phyloP scores from a whole-genome alignment of 2,113 vertebrate species.

The Sinocyclocheilus anophthalmus region DNA sequence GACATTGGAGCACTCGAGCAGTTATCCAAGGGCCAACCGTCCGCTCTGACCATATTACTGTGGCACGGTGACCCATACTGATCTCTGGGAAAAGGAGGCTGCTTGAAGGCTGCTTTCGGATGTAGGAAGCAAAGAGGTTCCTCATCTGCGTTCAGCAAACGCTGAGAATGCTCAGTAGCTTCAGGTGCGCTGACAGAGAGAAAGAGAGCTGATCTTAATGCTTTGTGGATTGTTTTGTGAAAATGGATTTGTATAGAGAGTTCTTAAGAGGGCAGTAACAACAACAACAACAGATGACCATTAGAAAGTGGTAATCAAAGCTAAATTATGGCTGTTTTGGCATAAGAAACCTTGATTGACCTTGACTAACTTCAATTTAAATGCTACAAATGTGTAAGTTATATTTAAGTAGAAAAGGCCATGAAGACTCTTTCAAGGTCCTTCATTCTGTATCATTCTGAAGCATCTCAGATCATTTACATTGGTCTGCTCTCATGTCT shows the following conservation, averaged over 20 bases:
- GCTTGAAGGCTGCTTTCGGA: constrained; percentile 18
- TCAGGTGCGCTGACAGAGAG: constrained; percentile 57
- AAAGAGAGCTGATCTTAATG: constrained; percentile 22
- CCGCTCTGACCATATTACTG: constrained; percentile 79
- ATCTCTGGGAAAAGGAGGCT: constrained; percentile 65
- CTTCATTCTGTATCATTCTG: background rate
- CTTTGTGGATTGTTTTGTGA: no score
- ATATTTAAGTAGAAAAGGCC: background rate
- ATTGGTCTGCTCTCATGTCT: constrained; percentile 62
- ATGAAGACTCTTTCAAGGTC: no score
- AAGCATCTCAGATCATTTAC: constrained; percentile 22
- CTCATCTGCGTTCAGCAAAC: constrained; percentile 33
- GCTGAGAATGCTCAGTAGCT: background rate
- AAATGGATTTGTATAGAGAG: no score
- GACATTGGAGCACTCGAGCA: constrained; percentile 52
- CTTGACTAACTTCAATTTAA: background rate
- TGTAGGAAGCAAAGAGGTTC: background rate
- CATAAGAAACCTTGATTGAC: background rate
- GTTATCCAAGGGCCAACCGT: constrained; percentile 77
- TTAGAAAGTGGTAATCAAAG: background rate
- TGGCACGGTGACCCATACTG: constrained; percentile 77
- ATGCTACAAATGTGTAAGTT: background rate
- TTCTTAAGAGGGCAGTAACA: no score
- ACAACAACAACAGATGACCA: no score
- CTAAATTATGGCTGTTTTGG: background rate